Percentiles rank a stretch among this genome's conserved stretches.
Conservation (phyloP, 2,113 vertebrate genomes). For the Otocyon megalotis region DNA sequence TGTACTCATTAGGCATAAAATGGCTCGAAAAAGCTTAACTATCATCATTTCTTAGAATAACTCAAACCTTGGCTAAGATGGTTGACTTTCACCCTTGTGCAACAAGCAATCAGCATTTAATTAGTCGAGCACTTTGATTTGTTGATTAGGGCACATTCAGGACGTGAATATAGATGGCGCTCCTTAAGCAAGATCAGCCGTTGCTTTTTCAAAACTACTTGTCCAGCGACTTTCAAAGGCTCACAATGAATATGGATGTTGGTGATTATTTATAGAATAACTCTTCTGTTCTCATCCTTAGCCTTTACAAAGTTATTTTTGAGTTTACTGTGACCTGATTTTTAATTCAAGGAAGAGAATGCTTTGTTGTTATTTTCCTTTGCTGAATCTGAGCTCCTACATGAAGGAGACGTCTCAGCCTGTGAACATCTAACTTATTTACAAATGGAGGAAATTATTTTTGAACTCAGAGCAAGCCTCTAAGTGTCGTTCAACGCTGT, state of each 20-base stretch:
- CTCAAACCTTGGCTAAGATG: slow-evolving; percentile 74
- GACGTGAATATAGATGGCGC: slow-evolving; percentile 85
- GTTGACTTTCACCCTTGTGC: slow-evolving; percentile 82
- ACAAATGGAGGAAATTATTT: slow-evolving; percentile 29
- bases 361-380: slow-evolving; percentile 64
- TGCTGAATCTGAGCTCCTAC: not conserved
- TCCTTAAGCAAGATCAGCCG: slow-evolving; percentile 71
- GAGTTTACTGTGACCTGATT: slow-evolving; percentile 79
- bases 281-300: slow-evolving; percentile 69
- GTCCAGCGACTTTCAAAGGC: slow-evolving; percentile 79
- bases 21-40: slow-evolving; percentile 53
- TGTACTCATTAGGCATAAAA: slow-evolving; percentile 74
- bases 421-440: not conserved
- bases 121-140: slow-evolving; percentile 85
- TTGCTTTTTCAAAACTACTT: slow-evolving; percentile 72
- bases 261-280: slow-evolving; percentile 79
- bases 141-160: slow-evolving; percentile 83
- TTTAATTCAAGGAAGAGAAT: slow-evolving; percentile 77
- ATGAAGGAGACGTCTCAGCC: not conserved
- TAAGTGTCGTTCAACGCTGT: not conserved
- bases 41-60: slow-evolving; percentile 78
- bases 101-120: slow-evolving; percentile 85
- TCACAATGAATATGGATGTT: slow-evolving; percentile 82
- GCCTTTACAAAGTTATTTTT: slow-evolving; percentile 78
- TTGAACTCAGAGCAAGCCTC: slow-evolving; percentile 4